Base-by-base conservation (phyloP, 1,140 invertebrate species). In the Conus betulinus region DNA sequence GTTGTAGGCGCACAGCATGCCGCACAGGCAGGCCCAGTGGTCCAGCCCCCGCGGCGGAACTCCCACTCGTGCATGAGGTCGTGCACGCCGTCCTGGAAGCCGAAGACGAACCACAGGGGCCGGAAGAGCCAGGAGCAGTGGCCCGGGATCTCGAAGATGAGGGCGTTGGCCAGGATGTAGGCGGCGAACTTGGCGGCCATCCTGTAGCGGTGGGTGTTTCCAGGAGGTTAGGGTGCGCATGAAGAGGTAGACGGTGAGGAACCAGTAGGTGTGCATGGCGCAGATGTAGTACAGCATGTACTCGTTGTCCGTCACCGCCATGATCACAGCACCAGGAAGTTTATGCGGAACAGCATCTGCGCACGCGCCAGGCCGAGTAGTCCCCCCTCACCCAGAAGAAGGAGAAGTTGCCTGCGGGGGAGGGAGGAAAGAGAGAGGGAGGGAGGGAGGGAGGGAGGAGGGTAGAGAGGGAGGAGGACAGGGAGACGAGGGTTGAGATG, bases 231-330 rank as follows among this genome's bases (percentile, higher is more conserved):
- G 86, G n/a, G 88, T 79, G 15, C 91, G 53, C 93, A 94, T 94
- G 87, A 92, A 92, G 10, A 91, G 55, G 60, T 94, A 94, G 0
- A 93, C 92, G 27, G 91, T 90, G 39, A 94, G n/a, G 86, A 94
- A 94, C 93, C 93, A 94, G 91, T 93, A 93, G 60, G 93, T 93
- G 88, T 94, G 93, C 93, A 94, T 93, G 86, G 93, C 93, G 83
- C 93, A 94, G 86, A 94, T 94, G 89, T 94, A 94, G 89, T 94
- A 94, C 3, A 93, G 88, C 91, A 94, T 94, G 91, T 93, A 94
- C 55, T 92, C 89, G 85, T 93, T 93, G 87, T 88, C 85, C 8
- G 92, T 91, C 25, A 88, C 90, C 51, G 90, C 87, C 71, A 90
- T 90, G 20, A 94, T 84, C 67, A 90, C 6, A 91, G 84, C 13